These are phyloP conservation scores for Sipha maydis DNA, from an alignment of 2,888 invertebrate genomes.

Conservation along the genomic window DNA sequence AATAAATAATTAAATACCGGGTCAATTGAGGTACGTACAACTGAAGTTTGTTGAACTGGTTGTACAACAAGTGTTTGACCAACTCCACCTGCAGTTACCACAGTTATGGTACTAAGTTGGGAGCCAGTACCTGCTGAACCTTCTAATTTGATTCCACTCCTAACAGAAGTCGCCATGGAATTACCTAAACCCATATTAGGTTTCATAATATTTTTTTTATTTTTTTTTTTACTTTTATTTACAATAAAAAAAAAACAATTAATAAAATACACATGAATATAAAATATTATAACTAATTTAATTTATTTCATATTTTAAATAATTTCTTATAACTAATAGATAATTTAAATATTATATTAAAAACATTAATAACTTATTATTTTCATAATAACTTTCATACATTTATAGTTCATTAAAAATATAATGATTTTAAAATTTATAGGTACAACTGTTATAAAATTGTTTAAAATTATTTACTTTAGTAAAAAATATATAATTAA, in stretches of 20 bases:
- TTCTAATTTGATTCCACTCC: slow-evolving; percentile 59
- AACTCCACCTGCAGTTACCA: slow-evolving; percentile 62
- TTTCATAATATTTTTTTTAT: not conserved
- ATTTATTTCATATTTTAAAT: not conserved
- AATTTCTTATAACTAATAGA: not conserved
- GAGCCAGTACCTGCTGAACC: slow-evolving; percentile 50
- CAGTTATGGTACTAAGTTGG: slow-evolving; percentile 63
- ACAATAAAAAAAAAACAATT: not conserved
- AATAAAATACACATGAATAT: not conserved
- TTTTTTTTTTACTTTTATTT: not conserved
- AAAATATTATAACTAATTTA: not conserved
- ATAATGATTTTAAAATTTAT: not conserved
- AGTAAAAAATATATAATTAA: not conserved
- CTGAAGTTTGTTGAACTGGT: slow-evolving; percentile 61
- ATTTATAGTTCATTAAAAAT: not conserved
- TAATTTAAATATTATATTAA: not conserved
- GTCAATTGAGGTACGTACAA: slow-evolving; percentile 39
- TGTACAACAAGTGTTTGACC: slow-evolving; percentile 63
- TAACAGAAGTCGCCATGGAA: slow-evolving; percentile 60
- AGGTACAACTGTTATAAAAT: not conserved
- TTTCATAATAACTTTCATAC: not conserved
- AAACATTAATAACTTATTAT: not conserved
- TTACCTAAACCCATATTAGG: slow-evolving; percentile 40
- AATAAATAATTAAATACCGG: slow-evolving; percentile 16
- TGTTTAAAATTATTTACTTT: too few species aligned